phyloP scores from a whole-genome alignment of 2,113 vertebrate species.

The cattle (Bos taurus) region ARS-UCD2.0 NC_037340.1:4501001-4501500 shows the following conservation, averaged over 20 bases:
- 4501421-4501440: not conserved
- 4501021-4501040: fast-evolving
- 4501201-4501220: not conserved
- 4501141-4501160: not conserved
- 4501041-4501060: not conserved
- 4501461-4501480: not conserved
- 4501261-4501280: not conserved
- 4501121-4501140: not conserved
- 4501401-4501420: not conserved
- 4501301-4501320: not conserved
- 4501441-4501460: not conserved
- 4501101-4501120: not conserved
- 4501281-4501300: not conserved
- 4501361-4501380: not conserved
- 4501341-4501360: not conserved
- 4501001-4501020: not conserved
- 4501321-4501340: not conserved
- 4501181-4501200: not conserved
- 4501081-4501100: not conserved
- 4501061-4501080: not conserved
- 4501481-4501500: not conserved
- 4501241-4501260: not conserved
- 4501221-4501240: not conserved
- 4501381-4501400: not conserved
- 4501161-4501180: not conserved